Conservation (phyloP, 1,140 invertebrate species). For the Ericerus pela region DNA sequence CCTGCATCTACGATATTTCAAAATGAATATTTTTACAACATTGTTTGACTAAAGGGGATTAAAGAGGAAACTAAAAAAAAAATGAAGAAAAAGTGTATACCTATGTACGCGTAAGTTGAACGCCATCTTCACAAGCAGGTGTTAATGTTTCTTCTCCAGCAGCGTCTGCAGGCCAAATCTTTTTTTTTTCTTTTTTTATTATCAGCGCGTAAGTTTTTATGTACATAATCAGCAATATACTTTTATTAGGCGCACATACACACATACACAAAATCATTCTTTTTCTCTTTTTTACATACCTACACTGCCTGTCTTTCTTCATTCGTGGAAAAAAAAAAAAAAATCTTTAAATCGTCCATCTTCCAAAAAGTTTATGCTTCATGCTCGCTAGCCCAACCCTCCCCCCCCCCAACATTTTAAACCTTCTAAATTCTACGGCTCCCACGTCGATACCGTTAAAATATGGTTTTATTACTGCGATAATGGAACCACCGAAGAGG, state of each 20-base stretch:
- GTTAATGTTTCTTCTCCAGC: constrained; percentile 8
- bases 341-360: too few relatives aligned
- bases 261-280: neutral
- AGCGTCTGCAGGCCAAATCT: constrained; percentile 1
- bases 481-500: constrained; percentile 2
- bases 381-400: too few relatives aligned
- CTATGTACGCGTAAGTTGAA: too few relatives aligned
- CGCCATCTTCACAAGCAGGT: constrained; percentile 3
- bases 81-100: too few relatives aligned
- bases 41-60: neutral
- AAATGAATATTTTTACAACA: constrained; percentile 9
- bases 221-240: neutral
- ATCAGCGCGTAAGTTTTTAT: neutral
- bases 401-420: too few relatives aligned
- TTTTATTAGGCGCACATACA: constrained; percentile 9
- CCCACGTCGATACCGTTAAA: constrained; percentile 10
- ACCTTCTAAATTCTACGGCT: too few relatives aligned
- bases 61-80: too few relatives aligned
- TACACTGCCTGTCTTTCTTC: neutral
- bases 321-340: too few relatives aligned
- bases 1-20: too few relatives aligned
- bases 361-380: too few relatives aligned
- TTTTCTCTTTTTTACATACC: neutral
- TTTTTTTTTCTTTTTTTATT: too few relatives aligned
- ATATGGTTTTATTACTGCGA: constrained; percentile 8